phyloP scores from a whole-genome alignment of 1,140 invertebrate genomes.

The Trichonephila clavipes region DNA sequence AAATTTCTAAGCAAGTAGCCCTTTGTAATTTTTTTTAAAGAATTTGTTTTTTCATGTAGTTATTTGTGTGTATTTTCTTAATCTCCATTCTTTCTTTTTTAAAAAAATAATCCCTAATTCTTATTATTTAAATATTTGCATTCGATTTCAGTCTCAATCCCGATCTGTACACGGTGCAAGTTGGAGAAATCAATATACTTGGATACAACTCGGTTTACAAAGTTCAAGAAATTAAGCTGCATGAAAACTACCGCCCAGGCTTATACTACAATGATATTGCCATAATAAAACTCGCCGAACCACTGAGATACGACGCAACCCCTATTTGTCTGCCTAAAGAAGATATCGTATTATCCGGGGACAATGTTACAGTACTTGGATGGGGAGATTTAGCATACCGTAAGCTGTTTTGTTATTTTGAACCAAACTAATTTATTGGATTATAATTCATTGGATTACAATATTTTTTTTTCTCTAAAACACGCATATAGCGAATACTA shows the following conservation, averaged over 20 bases:
- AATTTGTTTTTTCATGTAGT: too few relatives aligned
- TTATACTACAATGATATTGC: constrained; percentile 77
- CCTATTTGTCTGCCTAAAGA: constrained; percentile 71
- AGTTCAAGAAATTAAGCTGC: constrained; percentile 63
- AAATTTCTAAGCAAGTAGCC: too few relatives aligned
- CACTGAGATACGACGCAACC: neutral
- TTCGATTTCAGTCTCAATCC: constrained; percentile 39
- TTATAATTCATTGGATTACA: too few relatives aligned
- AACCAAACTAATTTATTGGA: too few relatives aligned
- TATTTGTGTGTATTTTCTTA: too few relatives aligned
- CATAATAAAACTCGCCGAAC: constrained; percentile 33
- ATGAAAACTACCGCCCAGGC: constrained; percentile 65
- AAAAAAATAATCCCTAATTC: too few relatives aligned
- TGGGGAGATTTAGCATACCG: constrained; percentile 75
- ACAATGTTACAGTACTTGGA: constrained; percentile 71
- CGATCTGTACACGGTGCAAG: constrained; percentile 39
- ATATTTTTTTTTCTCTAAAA: too few relatives aligned
- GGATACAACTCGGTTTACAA: neutral
- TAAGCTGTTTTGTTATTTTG: neutral
- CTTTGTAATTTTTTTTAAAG: too few relatives aligned
- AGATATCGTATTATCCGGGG: constrained; percentile 26
- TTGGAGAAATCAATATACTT: constrained; percentile 17
- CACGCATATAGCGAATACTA: too few relatives aligned
- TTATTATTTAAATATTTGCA: too few relatives aligned
- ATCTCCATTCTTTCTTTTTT: too few relatives aligned